Percentiles rank a stretch among this genome's conserved stretches.
These are phyloP conservation scores for Willowsia nigromaculata DNA, from an alignment of 2,888 invertebrate species.

Conservation along the genomic window DNA sequence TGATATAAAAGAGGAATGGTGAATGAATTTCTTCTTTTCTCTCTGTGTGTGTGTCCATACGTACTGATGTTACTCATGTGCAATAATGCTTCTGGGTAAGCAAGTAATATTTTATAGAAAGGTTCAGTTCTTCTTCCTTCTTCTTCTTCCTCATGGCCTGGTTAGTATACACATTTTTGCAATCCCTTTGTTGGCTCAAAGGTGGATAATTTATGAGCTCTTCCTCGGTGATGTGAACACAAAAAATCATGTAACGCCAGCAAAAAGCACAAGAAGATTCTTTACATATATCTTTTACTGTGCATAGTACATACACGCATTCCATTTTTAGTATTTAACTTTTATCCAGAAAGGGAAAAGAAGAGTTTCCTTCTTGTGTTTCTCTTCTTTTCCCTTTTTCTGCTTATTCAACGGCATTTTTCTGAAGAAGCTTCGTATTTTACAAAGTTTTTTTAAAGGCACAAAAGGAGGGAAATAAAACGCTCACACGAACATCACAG, in stretches of 20 bases:
- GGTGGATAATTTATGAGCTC: constrained; percentile 72
- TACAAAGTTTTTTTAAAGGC: constrained; percentile 21
- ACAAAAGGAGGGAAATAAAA: background rate
- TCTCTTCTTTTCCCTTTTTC: background rate
- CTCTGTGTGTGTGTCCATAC: background rate
- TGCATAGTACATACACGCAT: background rate
- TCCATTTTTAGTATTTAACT: constrained; percentile 4
- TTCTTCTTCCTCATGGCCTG: constrained; percentile 13
- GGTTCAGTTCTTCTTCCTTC: constrained; percentile 10
- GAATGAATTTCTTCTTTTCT: background rate
- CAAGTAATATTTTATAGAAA: constrained; percentile 58
- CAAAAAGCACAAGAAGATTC: constrained; percentile 1
- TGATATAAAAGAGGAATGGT: background rate
- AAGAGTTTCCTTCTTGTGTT: background rate
- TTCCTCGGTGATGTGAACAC: constrained; percentile 41
- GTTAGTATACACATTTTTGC: constrained; percentile 43
- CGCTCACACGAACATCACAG: background rate
- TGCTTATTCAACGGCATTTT: constrained; percentile 13
- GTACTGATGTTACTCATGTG: constrained; percentile 23
- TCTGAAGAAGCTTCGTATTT: background rate
- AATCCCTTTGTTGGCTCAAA: constrained; percentile 59
- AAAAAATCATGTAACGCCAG: constrained; percentile 48
- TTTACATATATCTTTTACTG: background rate
- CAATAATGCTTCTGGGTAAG: constrained; percentile 26
- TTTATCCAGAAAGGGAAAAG: background rate